phyloP scores from a whole-genome alignment of 2,888 invertebrate genomes.

The Eupelmus urozonus region DNA sequence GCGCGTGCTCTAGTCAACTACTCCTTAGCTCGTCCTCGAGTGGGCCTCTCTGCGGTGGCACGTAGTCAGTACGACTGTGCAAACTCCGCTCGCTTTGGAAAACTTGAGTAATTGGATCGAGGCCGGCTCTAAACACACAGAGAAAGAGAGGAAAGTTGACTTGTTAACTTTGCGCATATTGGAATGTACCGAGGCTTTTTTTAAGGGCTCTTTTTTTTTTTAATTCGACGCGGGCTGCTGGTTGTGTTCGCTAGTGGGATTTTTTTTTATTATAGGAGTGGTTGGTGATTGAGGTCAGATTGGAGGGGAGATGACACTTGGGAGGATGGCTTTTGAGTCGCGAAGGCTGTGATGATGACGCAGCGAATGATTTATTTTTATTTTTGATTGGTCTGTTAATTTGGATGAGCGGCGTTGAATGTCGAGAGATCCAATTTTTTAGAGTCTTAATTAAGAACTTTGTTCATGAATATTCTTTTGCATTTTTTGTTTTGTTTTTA shows the following conservation, averaged over 20 bases:
- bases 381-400: no score
- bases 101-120: slow-evolving; percentile 49
- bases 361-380: no score
- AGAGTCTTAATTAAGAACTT: no score
- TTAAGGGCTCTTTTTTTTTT: background rate
- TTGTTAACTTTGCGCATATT: background rate
- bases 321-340: no score
- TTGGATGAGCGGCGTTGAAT: no score
- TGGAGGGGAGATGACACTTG: background rate
- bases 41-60: background rate
- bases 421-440: no score
- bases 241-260: background rate
- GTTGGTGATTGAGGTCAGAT: background rate
- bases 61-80: no score
- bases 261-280: background rate
- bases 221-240: background rate
- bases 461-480: no score
- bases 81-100: background rate
- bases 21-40: no score
- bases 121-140: slow-evolving; percentile 20
- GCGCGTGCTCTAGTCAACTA: no score
- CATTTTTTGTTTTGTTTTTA: no score
- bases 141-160: background rate
- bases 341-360: no score
- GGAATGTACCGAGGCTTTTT: slow-evolving; percentile 9